These are phyloP conservation scores for Hippocampus zosterae DNA, from an alignment of 2,113 vertebrate species.

Conservation along the genomic window DNA sequence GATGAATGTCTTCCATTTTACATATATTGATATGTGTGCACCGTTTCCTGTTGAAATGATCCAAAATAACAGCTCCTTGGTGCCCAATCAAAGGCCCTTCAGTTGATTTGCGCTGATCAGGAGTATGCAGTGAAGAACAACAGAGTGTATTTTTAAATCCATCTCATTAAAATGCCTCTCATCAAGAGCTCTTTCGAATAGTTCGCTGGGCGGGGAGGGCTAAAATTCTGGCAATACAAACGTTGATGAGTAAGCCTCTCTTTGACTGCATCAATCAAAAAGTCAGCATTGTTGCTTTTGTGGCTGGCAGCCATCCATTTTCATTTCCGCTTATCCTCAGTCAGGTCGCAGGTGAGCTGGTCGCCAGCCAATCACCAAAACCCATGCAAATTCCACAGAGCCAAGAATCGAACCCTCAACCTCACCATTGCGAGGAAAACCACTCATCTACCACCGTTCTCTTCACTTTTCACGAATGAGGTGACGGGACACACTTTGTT, in stretches of 20 bases:
- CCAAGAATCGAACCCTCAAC: not conserved
- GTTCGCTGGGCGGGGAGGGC: not conserved
- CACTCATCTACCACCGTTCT: not conserved
- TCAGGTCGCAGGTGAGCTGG: not conserved
- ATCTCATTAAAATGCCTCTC: not conserved
- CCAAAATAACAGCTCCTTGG: not conserved
- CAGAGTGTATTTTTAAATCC: not conserved
- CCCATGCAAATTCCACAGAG: not conserved
- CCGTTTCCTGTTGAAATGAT: not conserved
- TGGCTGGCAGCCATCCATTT: not conserved
- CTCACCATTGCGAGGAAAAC: not conserved
- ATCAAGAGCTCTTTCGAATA: not conserved
- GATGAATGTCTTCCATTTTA: not conserved
- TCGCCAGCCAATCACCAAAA: not conserved
- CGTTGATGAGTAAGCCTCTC: not conserved
- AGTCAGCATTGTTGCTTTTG: not conserved
- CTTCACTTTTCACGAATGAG: not conserved
- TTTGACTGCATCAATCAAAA: not conserved
- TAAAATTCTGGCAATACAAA: not conserved
- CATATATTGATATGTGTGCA: not conserved
- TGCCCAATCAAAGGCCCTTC: slow-evolving; percentile 2
- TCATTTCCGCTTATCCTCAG: not conserved
- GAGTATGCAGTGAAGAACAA: not conserved
- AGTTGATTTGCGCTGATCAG: not conserved
- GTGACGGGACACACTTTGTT: not conserved